A percentile compares a stretch with the other conserved stretches of the same genome.
Conservation (phyloP, 2,888 invertebrate species). For the Brachypalpus laphriformis region DNA sequence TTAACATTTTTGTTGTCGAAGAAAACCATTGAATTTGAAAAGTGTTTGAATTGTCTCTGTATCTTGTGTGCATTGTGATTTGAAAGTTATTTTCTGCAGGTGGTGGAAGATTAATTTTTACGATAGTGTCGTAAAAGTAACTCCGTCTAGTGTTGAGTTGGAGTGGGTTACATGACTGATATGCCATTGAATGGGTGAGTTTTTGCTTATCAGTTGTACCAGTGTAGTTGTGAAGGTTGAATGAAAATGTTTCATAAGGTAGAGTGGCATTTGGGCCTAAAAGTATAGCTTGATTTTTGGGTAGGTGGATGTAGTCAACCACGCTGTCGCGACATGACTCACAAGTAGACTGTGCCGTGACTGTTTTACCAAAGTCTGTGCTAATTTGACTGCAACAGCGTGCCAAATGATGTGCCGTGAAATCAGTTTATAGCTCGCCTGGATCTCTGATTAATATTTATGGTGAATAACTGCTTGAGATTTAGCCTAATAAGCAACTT, state of each 20-base stretch:
- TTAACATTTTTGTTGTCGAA: constrained; percentile 7
- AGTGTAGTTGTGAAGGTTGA: constrained; percentile 2
- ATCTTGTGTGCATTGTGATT: not conserved
- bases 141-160: not conserved
- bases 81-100: not conserved
- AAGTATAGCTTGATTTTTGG: constrained; percentile 26
- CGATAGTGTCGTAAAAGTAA: not conserved
- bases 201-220: constrained; percentile 2
- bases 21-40: constrained; percentile 17
- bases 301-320: no score
- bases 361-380: not conserved
- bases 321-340: not conserved
- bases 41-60: not conserved
- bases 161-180: constrained; percentile 20
- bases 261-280: not conserved
- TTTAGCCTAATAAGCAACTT: no score
- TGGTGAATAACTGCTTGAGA: no score
- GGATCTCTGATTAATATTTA: no score
- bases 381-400: not conserved
- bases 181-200: not conserved
- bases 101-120: not conserved
- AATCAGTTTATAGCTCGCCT: no score
- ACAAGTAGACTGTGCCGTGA: not conserved
- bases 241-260: not conserved
- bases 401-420: not conserved